Evolutionary conservation across 1,140 invertebrate genomes (phyloP).

Genomic region (Heliconius hermathena): DNA sequence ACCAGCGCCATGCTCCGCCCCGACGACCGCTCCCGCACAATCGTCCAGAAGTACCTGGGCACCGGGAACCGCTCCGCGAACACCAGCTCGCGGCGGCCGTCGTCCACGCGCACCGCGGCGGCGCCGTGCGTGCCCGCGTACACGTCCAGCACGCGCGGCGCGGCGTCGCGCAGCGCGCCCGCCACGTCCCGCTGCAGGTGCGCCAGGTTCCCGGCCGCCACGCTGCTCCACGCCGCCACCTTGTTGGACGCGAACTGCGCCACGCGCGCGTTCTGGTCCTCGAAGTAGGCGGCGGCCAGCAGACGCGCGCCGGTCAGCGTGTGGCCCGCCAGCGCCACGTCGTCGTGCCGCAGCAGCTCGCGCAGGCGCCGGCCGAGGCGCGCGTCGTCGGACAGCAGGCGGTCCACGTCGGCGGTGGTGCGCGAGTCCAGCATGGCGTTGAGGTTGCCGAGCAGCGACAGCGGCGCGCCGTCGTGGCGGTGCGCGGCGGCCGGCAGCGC

Average conservation of each 20-base stretch:
- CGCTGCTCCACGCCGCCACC: conserved; percentile 65
- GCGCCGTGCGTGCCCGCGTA: conserved; percentile 66
- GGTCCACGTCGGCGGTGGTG: conserved; percentile 57
- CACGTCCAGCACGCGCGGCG: conserved; percentile 51
- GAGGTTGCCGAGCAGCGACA: conserved; percentile 74
- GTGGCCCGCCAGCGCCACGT: conserved; percentile 61
- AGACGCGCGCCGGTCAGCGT: conserved; percentile 55
- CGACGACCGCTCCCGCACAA: conserved; percentile 48
- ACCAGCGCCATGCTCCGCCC: conserved; percentile 58
- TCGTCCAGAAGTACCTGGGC: conserved; percentile 69
- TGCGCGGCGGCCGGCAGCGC: conserved; percentile 52
- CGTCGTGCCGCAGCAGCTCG: conserved; percentile 60
- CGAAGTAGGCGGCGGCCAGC: conserved; percentile 62
- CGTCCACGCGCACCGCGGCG: conserved; percentile 46
- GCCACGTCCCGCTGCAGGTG: conserved; percentile 67
- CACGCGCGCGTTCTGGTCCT: conserved; percentile 67
- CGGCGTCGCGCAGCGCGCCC: conserved; percentile 43
- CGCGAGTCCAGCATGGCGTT: conserved; percentile 77
- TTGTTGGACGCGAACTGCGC: conserved; percentile 71
- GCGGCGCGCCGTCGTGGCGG: conserved; percentile 50
- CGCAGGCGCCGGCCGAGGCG: conserved; percentile 55
- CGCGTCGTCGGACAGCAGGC: neutral
- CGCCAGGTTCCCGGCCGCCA: conserved; percentile 65
- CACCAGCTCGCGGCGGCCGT: conserved; percentile 40
- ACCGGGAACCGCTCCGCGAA: conserved; percentile 67